phyloP scores from a whole-genome alignment of 2,797 vertebrate species.

The Threskiornis aethiopicus region DNA sequence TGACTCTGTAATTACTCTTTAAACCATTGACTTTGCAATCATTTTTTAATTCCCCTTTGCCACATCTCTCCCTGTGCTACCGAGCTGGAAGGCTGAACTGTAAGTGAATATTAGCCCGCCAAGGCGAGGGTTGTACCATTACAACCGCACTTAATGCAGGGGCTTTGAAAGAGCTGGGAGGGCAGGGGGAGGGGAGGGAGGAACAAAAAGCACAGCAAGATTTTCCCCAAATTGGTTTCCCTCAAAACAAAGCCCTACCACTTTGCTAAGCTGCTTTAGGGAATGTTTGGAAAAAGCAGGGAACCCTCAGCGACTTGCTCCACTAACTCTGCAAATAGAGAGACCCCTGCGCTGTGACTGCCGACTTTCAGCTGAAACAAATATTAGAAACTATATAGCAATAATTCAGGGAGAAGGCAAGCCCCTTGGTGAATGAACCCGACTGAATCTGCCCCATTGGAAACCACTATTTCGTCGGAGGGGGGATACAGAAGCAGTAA shows the following conservation, averaged over 20 bases:
- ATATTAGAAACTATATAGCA: not conserved
- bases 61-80: constrained; percentile 2
- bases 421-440: not conserved
- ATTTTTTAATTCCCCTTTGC: constrained; percentile 56
- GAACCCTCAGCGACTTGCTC: constrained; percentile 19
- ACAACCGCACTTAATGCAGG: not conserved
- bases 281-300: not conserved
- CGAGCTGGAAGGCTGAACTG: not conserved
- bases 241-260: constrained; percentile 23
- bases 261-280: constrained; percentile 45
- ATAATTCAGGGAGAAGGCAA: constrained; percentile 23
- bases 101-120: not conserved
- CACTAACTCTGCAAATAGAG: not conserved
- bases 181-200: not conserved
- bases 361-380: constrained; percentile 11
- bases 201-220: constrained; percentile 54
- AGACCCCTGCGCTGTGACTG: not conserved
- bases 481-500: constrained; percentile 40
- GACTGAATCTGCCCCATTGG: constrained; percentile 2
- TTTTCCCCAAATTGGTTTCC: constrained; percentile 26
- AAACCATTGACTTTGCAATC: constrained; percentile 70
- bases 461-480: constrained; percentile 29
- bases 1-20: constrained; percentile 65
- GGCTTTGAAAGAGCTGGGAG: constrained; percentile 7
- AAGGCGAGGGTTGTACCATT: constrained; percentile 15